Conservation (phyloP, 2,113 vertebrate genomes). For the Lucifuga dentata region DNA sequence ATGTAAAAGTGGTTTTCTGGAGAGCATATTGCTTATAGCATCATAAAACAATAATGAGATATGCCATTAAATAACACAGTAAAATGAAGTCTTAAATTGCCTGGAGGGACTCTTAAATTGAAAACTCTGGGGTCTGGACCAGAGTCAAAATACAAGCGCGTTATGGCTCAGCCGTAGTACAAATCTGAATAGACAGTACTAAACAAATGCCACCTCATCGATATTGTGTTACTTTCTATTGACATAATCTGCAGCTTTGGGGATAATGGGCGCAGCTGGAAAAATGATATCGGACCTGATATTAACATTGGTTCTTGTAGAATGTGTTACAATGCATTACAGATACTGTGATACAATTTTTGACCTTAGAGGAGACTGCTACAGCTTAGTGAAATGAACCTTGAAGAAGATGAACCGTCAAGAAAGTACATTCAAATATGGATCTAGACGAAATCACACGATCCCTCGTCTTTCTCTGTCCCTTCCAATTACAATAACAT, state of each 20-base stretch:
- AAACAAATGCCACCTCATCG: slow-evolving; percentile 54
- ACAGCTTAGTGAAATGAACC: too few relatives aligned
- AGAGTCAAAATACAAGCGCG: slow-evolving; percentile 64
- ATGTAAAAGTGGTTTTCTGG: slow-evolving; percentile 61
- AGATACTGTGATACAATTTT: not conserved
- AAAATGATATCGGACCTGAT: not conserved
- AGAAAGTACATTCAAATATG: too few relatives aligned
- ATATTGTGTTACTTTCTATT: slow-evolving; percentile 42
- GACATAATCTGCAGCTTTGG: slow-evolving; percentile 38
- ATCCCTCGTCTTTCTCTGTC: too few relatives aligned
- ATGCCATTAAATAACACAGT: slow-evolving; percentile 73
- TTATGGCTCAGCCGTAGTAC: slow-evolving; percentile 52
- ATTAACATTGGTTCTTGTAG: not conserved
- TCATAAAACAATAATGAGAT: slow-evolving; percentile 79
- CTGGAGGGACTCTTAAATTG: slow-evolving; percentile 68
- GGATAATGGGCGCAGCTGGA: too few relatives aligned
- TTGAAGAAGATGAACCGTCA: too few relatives aligned
- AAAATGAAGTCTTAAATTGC: slow-evolving; percentile 74
- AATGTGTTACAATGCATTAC: not conserved
- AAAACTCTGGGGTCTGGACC: slow-evolving; percentile 60
- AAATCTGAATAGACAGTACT: slow-evolving; percentile 55
- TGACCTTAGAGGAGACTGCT: too few relatives aligned
- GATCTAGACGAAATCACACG: too few relatives aligned
- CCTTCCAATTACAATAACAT: too few relatives aligned
- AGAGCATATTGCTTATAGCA: slow-evolving; percentile 72